A percentile compares a stretch with the other conserved stretches of the same genome.
These are phyloP conservation scores for Callyntrura guangdongensis DNA, from an alignment of 2,888 invertebrate genomes.

Conservation along the genomic window DNA sequence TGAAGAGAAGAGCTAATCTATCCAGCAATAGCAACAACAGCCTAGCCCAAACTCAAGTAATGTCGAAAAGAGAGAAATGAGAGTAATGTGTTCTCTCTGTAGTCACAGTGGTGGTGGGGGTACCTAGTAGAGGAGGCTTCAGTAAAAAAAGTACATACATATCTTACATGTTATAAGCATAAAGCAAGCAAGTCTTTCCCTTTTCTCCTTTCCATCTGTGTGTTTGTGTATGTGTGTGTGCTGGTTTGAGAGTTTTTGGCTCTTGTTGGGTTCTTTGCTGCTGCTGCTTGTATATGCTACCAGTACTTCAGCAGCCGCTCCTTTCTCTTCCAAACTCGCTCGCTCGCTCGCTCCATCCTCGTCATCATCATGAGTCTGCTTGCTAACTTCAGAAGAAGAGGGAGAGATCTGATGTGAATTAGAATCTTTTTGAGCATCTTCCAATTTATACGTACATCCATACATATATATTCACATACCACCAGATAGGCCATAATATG, in stretches of 20 bases:
- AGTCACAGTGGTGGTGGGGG: conserved; percentile 27
- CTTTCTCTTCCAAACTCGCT: conserved; percentile 40
- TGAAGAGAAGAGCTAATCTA: conserved; percentile 71
- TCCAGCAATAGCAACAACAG: conserved; percentile 48
- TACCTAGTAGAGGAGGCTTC: conserved; percentile 30
- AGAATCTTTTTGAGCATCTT: conserved; percentile 76
- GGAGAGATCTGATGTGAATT: conserved; percentile 75
- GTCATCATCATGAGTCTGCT: conserved; percentile 69
- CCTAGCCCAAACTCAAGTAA: conserved; percentile 33
- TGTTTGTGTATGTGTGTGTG: background rate
- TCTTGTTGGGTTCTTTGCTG: conserved; percentile 67
- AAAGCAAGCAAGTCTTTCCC: conserved; percentile 53
- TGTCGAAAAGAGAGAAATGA: conserved; percentile 47
- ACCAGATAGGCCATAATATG: conserved; percentile 16
- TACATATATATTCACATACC: conserved; percentile 29
- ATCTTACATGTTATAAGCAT: conserved; percentile 3
- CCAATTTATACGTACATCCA: conserved; percentile 65
- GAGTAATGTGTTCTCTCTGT: conserved; percentile 22
- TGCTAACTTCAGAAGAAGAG: conserved; percentile 46
- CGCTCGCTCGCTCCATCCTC: conserved; percentile 20
- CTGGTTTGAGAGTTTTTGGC: conserved; percentile 59
- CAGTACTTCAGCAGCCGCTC: conserved; percentile 64
- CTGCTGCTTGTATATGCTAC: conserved; percentile 52
- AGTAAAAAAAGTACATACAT: conserved; percentile 37
- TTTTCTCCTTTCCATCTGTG: conserved; percentile 28